phyloP scores from a whole-genome alignment of 1,140 invertebrate genomes.

The Cydia pomonella region DNA sequence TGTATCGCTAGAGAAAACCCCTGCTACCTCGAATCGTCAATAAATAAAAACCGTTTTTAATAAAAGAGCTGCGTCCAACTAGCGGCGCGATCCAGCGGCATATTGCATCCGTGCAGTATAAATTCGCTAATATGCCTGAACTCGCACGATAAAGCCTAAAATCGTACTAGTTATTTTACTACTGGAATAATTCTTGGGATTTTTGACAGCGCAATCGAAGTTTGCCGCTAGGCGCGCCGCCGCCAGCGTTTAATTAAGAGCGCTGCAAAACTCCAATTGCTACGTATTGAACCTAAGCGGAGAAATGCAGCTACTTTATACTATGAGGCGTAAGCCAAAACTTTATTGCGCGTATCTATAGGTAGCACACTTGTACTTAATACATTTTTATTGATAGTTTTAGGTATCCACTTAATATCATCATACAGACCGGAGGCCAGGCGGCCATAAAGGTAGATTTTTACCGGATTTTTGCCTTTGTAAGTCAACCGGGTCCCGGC shows the following conservation, averaged over 20 bases:
- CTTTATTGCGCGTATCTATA: constrained; percentile 39
- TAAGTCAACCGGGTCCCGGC: too few relatives aligned
- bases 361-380: not conserved
- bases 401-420: too few relatives aligned
- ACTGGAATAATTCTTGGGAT: constrained; percentile 78
- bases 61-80: constrained; percentile 71
- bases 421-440: not conserved
- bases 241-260: constrained; percentile 74
- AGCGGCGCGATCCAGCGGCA: constrained; percentile 59
- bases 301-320: constrained; percentile 43
- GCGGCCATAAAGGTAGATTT: too few relatives aligned
- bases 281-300: constrained; percentile 49
- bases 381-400: not conserved
- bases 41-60: constrained; percentile 80
- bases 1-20: constrained; percentile 46
- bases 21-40: constrained; percentile 62
- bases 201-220: constrained; percentile 80
- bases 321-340: constrained; percentile 41
- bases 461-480: too few relatives aligned
- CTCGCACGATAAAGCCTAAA: constrained; percentile 77
- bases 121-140: constrained; percentile 79
- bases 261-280: constrained; percentile 56
- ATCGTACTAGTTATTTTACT: constrained; percentile 76
- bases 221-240: constrained; percentile 66
- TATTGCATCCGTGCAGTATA: constrained; percentile 76